phyloP scores from a whole-genome alignment of 2,113 vertebrate genomes.

The Todiramphus chloris region DNA sequence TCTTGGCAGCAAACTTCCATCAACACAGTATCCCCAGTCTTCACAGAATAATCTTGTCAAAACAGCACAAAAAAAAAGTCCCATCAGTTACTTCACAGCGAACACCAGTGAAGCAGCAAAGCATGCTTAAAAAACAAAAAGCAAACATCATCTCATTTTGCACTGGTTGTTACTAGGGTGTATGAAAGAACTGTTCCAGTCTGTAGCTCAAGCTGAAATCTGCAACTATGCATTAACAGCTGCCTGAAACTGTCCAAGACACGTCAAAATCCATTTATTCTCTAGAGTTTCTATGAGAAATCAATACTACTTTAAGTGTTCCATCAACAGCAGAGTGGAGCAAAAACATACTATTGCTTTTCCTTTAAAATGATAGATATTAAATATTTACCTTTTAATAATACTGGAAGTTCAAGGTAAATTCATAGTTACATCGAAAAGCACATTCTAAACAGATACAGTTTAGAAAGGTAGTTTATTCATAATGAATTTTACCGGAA shows the following conservation, averaged over 20 bases:
- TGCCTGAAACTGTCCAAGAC: not conserved
- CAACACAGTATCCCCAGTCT: conserved; percentile 78
- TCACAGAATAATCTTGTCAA: conserved; percentile 81
- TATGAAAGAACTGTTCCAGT: not conserved
- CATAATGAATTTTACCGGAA: not conserved
- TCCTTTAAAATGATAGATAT: not conserved
- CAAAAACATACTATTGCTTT: not conserved
- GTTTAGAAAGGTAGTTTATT: not conserved
- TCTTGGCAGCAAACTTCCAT: conserved; percentile 92
- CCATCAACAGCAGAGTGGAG: not conserved
- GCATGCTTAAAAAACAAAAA: not conserved
- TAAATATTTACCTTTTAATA: not conserved
- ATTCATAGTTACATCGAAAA: not conserved
- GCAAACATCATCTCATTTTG: not conserved
- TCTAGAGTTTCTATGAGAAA: not conserved
- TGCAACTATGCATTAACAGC: accelerated
- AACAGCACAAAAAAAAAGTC: not conserved
- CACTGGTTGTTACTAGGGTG: not conserved
- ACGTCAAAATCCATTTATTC: not conserved
- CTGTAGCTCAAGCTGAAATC: not conserved
- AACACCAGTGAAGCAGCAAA: not conserved
- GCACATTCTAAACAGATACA: not conserved
- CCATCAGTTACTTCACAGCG: not conserved
- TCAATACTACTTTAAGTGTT: not conserved
- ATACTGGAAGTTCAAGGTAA: not conserved